phyloP scores from a whole-genome alignment of 2,888 invertebrate species.

The Cephalotes varians region DNA sequence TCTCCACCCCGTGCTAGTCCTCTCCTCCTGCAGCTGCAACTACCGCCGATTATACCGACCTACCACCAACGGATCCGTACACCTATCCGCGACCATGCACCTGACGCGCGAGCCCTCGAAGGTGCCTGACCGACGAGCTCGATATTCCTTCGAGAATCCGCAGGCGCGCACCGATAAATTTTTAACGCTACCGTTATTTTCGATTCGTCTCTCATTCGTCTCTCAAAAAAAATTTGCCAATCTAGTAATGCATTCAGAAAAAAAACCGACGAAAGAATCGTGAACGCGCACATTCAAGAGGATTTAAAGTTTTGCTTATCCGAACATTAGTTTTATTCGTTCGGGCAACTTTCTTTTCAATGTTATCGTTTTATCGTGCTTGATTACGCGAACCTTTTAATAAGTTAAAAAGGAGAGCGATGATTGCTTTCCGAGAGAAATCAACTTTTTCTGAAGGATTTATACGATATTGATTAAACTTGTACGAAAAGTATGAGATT shows the following conservation, averaged over 20 bases:
- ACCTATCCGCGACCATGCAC: slow-evolving; percentile 70
- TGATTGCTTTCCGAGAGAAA: background rate
- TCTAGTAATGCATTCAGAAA: background rate
- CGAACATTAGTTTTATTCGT: slow-evolving; percentile 1
- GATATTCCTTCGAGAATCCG: slow-evolving; percentile 57
- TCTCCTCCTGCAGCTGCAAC: slow-evolving; percentile 63
- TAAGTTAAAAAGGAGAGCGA: background rate
- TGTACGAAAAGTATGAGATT: slow-evolving; percentile 29
- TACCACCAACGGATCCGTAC: slow-evolving; percentile 57
- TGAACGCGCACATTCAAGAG: background rate
- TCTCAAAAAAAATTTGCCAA: background rate
- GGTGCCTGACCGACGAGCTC: slow-evolving; percentile 74
- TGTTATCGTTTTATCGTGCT: slow-evolving; percentile 27
- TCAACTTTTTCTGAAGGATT: background rate
- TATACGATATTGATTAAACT: slow-evolving; percentile 41
- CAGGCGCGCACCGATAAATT: background rate
- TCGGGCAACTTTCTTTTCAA: background rate
- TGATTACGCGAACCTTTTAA: slow-evolving; percentile 32
- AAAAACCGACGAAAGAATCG: background rate
- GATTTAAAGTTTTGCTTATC: background rate
- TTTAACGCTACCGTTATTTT: background rate
- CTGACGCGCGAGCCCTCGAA: slow-evolving; percentile 65
- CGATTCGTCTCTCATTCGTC: background rate
- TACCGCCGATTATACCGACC: slow-evolving; percentile 71
- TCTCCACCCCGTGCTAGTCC: slow-evolving; percentile 43